Conservation (phyloP, 2,113 vertebrate genomes). For the Channa argus region DNA sequence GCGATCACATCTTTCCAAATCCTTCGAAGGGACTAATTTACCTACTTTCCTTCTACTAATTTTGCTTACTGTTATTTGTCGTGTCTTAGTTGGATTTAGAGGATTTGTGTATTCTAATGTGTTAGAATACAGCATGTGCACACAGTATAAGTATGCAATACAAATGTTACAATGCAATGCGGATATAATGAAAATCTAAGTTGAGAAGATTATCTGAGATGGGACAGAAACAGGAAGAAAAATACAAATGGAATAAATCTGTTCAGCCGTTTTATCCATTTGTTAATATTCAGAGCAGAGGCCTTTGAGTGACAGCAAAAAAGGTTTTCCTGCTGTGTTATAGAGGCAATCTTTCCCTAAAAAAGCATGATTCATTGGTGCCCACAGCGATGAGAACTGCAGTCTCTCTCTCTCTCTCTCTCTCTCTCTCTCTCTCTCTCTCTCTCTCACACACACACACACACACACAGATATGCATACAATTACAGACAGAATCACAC, state of each 20-base stretch:
- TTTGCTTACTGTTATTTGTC: too few species aligned
- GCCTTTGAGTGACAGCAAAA: slow-evolving; percentile 33
- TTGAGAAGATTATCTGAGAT: slow-evolving; percentile 29
- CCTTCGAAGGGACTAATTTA: too few species aligned
- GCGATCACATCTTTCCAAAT: too few species aligned
- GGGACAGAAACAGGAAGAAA: slow-evolving; percentile 12
- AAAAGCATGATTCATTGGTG: slow-evolving; percentile 58
- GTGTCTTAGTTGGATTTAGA: too few species aligned
- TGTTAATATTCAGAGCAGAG: slow-evolving; percentile 39
- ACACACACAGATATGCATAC: slow-evolving; percentile 12
- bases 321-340: slow-evolving; percentile 31
- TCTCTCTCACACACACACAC: slow-evolving; percentile 22
- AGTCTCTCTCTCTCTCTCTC: slow-evolving; percentile 22
- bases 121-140: too few species aligned
- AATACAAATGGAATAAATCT: slow-evolving; percentile 28
- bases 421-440: slow-evolving; percentile 19
- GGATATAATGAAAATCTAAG: slow-evolving; percentile 24
- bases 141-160: not conserved
- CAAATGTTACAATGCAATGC: not conserved
- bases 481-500: slow-evolving; percentile 18
- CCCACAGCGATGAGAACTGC: slow-evolving; percentile 34
- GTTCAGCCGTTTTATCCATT: slow-evolving; percentile 46
- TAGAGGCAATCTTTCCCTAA: slow-evolving; percentile 29
- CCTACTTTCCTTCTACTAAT: too few species aligned
- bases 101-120: too few species aligned